Conservation (phyloP, 2,888 invertebrate species). For the Fragum fragum region DNA sequence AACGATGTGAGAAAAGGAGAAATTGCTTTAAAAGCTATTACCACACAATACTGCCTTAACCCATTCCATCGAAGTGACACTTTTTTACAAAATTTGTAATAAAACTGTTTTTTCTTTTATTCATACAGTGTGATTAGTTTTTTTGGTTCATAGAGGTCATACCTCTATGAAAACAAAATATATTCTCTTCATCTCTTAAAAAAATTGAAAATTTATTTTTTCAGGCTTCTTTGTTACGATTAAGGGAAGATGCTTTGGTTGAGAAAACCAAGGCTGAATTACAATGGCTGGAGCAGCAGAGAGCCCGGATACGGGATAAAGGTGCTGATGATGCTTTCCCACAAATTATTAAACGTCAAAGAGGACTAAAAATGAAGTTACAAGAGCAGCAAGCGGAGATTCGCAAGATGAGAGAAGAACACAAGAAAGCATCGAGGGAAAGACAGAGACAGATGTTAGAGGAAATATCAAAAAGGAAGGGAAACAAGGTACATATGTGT, state of each 20-base stretch:
- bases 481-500: conserved; percentile 47
- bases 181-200: no score
- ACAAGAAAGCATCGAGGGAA: conserved; percentile 82
- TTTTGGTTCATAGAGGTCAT: no score
- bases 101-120: no score
- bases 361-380: conserved; percentile 90
- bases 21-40: no score
- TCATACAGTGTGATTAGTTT: no score
- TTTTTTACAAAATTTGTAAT: no score
- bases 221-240: conserved; percentile 90
- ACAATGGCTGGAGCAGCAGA: conserved; percentile 90
- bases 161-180: no score
- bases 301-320: conserved; percentile 88
- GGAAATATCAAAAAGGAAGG: conserved; percentile 78
- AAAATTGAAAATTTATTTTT: not conserved
- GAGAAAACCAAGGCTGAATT: conserved; percentile 91
- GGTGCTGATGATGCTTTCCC: conserved; percentile 89
- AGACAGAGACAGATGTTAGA: conserved; percentile 82
- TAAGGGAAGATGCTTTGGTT: conserved; percentile 90
- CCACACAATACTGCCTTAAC: no score
- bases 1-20: no score
- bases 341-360: conserved; percentile 90
- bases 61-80: no score
- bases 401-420: conserved; percentile 87
- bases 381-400: conserved; percentile 89